Percentiles rank a stretch among this genome's conserved stretches.
These are phyloP conservation scores for Apolygus lucorum DNA, from an alignment of 1,140 invertebrate species.

Conservation along the genomic window DNA sequence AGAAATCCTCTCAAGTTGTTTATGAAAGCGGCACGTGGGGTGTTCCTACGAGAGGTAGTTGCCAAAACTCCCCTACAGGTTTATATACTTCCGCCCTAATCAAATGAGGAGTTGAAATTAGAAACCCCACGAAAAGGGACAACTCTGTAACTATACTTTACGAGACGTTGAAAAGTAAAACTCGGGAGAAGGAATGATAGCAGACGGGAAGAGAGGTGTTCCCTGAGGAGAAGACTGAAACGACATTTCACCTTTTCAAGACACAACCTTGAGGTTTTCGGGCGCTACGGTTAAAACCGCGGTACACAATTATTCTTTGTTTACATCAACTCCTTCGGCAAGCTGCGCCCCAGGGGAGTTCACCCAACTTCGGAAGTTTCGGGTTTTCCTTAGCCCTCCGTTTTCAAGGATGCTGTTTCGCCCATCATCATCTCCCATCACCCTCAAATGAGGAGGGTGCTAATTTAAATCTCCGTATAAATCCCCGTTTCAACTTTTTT, in stretches of 20 bases:
- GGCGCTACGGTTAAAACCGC: not conserved
- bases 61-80: too few species aligned
- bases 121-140: not conserved
- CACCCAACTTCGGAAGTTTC: not conserved
- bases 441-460: not conserved
- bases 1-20: not conserved
- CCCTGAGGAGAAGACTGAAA: not conserved
- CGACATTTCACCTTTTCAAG: not conserved
- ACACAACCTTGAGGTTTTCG: not conserved
- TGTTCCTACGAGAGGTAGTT: not conserved
- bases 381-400: not conserved
- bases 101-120: slow-evolving; percentile 15
- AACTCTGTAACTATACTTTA: not conserved
- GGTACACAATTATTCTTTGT: slow-evolving; percentile 13
- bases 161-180: not conserved
- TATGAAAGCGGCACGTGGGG: not conserved
- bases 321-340: slow-evolving; percentile 11
- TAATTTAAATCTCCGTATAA: not conserved
- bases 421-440: not conserved
- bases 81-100: too few species aligned
- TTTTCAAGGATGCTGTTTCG: not conserved
- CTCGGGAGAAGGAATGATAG: not conserved
- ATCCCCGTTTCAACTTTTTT: too few species aligned
- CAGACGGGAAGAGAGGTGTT: not conserved
- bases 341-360: not conserved